A percentile compares a stretch with the other conserved stretches of the same genome.
Evolutionary conservation across 1,140 invertebrate genomes (phyloP).

Genomic region (Orius laevigatus): DNA sequence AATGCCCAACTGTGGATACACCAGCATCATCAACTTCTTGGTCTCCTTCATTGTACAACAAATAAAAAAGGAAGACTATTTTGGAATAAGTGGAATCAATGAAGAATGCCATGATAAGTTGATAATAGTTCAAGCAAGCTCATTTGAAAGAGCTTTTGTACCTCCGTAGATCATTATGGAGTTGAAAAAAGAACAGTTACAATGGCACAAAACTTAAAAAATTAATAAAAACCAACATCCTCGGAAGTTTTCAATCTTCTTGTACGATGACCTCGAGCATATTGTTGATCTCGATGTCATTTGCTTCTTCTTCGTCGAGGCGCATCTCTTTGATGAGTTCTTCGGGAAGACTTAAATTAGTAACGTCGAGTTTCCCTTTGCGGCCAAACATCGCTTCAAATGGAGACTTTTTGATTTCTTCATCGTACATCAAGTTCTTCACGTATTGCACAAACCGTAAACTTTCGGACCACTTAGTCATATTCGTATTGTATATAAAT

Average conservation of each 20-base stretch:
- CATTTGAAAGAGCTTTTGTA: too few species aligned
- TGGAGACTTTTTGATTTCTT: constrained; percentile 5
- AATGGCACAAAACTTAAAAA: too few species aligned
- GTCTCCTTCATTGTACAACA: too few species aligned
- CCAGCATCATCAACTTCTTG: too few species aligned
- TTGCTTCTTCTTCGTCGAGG: background rate
- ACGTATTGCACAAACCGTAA: constrained; percentile 3
- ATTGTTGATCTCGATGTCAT: constrained; percentile 1
- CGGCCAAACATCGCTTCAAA: constrained; percentile 8
- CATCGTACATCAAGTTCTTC: background rate
- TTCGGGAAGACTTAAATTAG: background rate
- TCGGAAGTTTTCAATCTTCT: background rate
- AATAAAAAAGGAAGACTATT: too few species aligned
- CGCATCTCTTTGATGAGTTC: background rate
- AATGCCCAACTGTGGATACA: too few species aligned
- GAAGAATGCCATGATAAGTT: too few species aligned
- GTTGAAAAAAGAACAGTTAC: too few species aligned
- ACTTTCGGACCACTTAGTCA: background rate
- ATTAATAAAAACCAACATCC: background rate
- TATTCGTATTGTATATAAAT: too few species aligned
- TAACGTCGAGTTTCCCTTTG: constrained; percentile 6
- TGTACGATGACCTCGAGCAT: constrained; percentile 1
- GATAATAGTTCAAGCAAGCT: too few species aligned
- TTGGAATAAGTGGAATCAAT: too few species aligned
- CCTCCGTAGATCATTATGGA: too few species aligned